Evolutionary conservation across 2,113 vertebrate species (phyloP), one percentile per base, ranked within the genome.

Genomic region (Pelecanus crispus): DNA sequence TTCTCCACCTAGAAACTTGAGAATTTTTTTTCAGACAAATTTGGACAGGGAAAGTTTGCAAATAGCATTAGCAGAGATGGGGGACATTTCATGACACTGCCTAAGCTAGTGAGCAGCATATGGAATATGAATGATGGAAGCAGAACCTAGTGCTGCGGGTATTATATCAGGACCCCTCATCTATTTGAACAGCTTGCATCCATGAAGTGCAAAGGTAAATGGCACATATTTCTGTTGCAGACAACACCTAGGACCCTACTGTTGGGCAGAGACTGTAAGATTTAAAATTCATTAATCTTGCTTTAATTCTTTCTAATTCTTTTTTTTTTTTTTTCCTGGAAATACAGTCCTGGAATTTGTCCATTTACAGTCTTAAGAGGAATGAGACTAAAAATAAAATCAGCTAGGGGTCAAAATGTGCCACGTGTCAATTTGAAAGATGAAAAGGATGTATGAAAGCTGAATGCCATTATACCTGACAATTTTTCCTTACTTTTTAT

Each of bases 401-500:
- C 10, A 3, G 9, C 44, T 73, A 45, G 36, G 49, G 24, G 67
- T 59, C 63, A 70, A 70, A 88, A 81, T 71, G 6, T 6, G 1
- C 52, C 77, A n/a, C 12, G 1, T 78, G 45, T 89, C 59, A 59
- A 6, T 68, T 50, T 81, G 59, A 92, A 86, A 82, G 79, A 50
- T 56, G n/a, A 78, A 77, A 91, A 70, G 34, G 7, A 31, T 74
- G 15, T 52, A 36, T 9, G 1, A 62, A 34, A 49, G 13, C 25
- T 91, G 38, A 50, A 95, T 95, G 77, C 77, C 86, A 25, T 81
- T 88, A 78, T 84, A 92, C 38, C 67, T 90, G 67, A 73, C 31
- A 88, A 31, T 80, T 94, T 52, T 91, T 86, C 53, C 62, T 88
- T 94, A 59, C 15, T 94, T 96, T 94, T 95, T 88, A 88, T 94